These are phyloP conservation scores for Scaptomyza reducta DNA, from an alignment of 2,888 invertebrate species.

Conservation along the genomic window DNA sequence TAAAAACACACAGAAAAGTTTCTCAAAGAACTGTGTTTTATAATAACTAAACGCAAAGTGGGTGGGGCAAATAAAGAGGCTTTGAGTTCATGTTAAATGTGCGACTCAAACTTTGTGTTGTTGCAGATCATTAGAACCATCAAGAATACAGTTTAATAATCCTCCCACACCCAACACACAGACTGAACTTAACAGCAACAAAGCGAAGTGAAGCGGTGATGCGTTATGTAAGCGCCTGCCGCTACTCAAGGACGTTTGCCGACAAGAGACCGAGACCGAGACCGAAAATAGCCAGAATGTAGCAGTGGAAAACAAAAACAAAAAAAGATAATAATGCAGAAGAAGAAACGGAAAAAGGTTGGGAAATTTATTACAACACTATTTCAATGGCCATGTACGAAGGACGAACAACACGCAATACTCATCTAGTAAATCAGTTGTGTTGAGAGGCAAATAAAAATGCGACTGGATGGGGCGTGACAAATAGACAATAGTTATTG, in stretches of 20 bases:
- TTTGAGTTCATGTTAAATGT: slow-evolving; percentile 41
- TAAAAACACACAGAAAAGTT: slow-evolving; percentile 28
- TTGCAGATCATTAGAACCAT: slow-evolving; percentile 35
- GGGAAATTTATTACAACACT: slow-evolving; percentile 55
- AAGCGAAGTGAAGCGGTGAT: slow-evolving; percentile 10
- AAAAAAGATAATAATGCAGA: slow-evolving; percentile 30
- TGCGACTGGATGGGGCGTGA: slow-evolving; percentile 53
- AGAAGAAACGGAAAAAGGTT: slow-evolving; percentile 26
- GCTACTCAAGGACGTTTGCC: slow-evolving; percentile 51
- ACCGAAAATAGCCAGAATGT: slow-evolving; percentile 50
- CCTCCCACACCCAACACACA: slow-evolving; percentile 12
- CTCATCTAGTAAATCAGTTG: slow-evolving; percentile 60
- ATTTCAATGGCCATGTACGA: slow-evolving; percentile 61
- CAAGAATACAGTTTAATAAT: slow-evolving; percentile 50
- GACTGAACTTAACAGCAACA: background rate
- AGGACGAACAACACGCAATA: slow-evolving; percentile 57
- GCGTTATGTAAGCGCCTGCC: slow-evolving; percentile 61
- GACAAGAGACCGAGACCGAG: slow-evolving; percentile 35
- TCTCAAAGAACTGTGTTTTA: slow-evolving; percentile 14
- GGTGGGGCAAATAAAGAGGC: background rate
- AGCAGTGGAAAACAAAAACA: slow-evolving; percentile 33
- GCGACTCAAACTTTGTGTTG: slow-evolving; percentile 38
- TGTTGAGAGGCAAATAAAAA: slow-evolving; percentile 33
- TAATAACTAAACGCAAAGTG: background rate
- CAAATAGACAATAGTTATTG: slow-evolving; percentile 56